Evolutionary conservation across 2,113 vertebrate genomes (phyloP).

Genomic region (Pedetes capensis): DNA sequence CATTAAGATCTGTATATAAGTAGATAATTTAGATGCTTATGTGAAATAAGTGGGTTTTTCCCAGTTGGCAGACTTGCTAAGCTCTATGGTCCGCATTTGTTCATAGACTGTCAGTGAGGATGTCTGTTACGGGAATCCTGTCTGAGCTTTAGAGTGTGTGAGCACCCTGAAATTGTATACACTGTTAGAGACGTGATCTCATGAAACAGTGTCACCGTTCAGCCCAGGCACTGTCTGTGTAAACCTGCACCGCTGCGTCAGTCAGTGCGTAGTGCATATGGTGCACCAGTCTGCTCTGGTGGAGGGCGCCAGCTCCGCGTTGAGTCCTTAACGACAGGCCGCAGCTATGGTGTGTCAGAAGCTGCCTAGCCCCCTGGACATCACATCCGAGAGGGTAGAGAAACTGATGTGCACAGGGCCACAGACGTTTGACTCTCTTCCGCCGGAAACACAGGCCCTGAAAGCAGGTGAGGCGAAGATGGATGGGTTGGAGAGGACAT

Average conservation of each 20-base stretch:
- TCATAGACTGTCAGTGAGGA: background rate
- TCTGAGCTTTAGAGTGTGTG: background rate
- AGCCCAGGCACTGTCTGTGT: background rate
- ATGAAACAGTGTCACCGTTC: fast-evolving
- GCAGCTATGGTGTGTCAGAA: slow-evolving; percentile 96
- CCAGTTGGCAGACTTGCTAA: fast-evolving
- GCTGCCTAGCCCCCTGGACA: slow-evolving; percentile 93
- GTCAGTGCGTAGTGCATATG: fast-evolving
- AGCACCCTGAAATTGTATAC: background rate
- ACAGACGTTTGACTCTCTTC: slow-evolving; percentile 90
- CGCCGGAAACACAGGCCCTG: slow-evolving; percentile 89
- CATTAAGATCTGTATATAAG: background rate
- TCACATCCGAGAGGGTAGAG: slow-evolving; percentile 91
- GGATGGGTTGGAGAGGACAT: fast-evolving
- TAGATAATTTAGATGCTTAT: background rate
- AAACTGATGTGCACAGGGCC: slow-evolving; percentile 91
- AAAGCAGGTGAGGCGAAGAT: slow-evolving; percentile 87
- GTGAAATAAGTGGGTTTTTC: background rate
- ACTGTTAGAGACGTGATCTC: background rate
- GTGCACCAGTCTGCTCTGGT: background rate
- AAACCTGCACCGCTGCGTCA: fast-evolving
- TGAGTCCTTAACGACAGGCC: slow-evolving; percentile 77
- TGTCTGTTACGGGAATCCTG: fast-evolving
- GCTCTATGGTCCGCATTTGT: background rate
- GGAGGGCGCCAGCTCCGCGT: background rate